Conservation (phyloP, 1,140 invertebrate genomes). For the Pectinophora gossypiella region DNA sequence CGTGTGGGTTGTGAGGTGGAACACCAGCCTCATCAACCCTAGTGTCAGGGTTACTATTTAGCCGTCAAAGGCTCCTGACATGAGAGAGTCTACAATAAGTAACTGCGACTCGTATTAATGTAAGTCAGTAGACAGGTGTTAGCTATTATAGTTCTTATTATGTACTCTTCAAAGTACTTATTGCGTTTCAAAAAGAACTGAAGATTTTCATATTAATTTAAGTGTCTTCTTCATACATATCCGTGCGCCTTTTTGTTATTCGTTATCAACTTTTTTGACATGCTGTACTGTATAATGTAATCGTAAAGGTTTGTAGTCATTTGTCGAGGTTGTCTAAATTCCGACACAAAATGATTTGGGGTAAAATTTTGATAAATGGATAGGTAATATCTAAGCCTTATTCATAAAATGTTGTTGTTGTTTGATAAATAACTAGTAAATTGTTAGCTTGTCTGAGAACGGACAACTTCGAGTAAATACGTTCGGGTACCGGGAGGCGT, state of each 20-base stretch:
- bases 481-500: too few relatives aligned
- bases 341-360: slow-evolving; percentile 6
- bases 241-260: slow-evolving; percentile 7
- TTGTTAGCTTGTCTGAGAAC: slow-evolving; percentile 27
- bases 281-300: background rate
- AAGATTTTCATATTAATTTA: background rate
- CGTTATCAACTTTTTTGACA: background rate
- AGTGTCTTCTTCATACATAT: slow-evolving; percentile 7
- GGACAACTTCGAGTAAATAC: too few relatives aligned
- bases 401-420: slow-evolving; percentile 44
- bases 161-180: too few relatives aligned
- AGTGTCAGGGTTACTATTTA: too few relatives aligned
- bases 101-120: too few relatives aligned
- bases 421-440: slow-evolving; percentile 36
- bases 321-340: background rate
- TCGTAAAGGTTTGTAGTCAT: background rate
- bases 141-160: too few relatives aligned
- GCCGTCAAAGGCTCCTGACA: too few relatives aligned
- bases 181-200: too few relatives aligned
- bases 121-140: too few relatives aligned
- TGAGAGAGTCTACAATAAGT: too few relatives aligned
- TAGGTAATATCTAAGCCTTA: slow-evolving; percentile 27
- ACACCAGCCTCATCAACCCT: too few relatives aligned
- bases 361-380: slow-evolving; percentile 19
- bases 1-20: too few relatives aligned